phyloP scores from a whole-genome alignment of 2,797 vertebrate genomes.

The Rhincodon typus region DNA sequence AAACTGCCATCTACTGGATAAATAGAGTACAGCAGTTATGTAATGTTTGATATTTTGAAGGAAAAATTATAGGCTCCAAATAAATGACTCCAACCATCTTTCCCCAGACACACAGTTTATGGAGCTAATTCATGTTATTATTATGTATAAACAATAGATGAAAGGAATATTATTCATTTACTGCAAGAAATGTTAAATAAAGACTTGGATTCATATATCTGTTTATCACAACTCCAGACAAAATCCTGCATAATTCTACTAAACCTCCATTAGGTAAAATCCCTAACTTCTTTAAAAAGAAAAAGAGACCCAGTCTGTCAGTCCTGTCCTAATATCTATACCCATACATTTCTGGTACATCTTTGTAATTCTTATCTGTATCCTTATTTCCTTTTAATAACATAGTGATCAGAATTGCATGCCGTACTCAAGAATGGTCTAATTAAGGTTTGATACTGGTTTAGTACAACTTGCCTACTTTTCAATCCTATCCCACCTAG shows the following conservation, averaged over 20 bases:
- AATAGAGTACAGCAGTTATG: background rate
- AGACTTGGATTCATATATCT: background rate
- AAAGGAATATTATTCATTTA: background rate
- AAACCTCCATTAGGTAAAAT: too few relatives aligned
- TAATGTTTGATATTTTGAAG: background rate
- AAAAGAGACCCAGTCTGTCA: too few relatives aligned
- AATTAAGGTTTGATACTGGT: too few relatives aligned
- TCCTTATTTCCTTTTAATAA: too few relatives aligned
- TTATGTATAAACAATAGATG: background rate
- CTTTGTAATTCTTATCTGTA: too few relatives aligned
- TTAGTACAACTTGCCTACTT: too few relatives aligned
- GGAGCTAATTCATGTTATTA: background rate
- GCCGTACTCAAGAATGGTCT: too few relatives aligned
- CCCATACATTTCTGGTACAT: too few relatives aligned
- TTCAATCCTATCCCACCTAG: too few relatives aligned
- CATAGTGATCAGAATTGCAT: too few relatives aligned
- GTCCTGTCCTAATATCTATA: too few relatives aligned
- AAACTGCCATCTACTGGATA: slow-evolving; percentile 6
- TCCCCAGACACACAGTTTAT: background rate
- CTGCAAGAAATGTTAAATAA: background rate
- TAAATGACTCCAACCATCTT: background rate
- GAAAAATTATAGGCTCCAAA: background rate
- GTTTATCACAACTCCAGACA: background rate
- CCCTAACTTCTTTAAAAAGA: too few relatives aligned
- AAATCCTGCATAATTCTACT: background rate